A percentile compares a stretch with the other conserved stretches of the same genome.
Evolutionary conservation across 2,113 vertebrate species (phyloP).

Genomic region (Phalacrocorax aristotelis): DNA sequence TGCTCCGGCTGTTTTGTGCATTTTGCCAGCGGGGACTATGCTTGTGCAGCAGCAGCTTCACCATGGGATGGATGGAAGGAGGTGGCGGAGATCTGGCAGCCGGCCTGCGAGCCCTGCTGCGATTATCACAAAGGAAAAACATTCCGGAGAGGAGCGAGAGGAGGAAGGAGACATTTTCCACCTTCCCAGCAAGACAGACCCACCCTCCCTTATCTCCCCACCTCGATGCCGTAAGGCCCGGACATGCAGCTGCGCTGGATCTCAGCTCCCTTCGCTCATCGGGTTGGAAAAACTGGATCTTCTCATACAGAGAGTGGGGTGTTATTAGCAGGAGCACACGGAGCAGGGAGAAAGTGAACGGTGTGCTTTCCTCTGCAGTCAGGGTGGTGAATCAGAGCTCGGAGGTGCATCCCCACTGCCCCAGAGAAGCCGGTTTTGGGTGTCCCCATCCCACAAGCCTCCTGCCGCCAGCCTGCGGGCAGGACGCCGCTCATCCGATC

Average conservation of each 20-base stretch:
- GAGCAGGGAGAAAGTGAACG: background rate
- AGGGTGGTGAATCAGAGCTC: background rate
- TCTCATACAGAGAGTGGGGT: background rate
- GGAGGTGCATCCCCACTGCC: accelerated
- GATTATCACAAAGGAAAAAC: background rate
- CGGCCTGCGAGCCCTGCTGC: background rate
- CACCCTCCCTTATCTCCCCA: background rate
- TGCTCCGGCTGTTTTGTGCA: background rate
- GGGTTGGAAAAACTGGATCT: background rate
- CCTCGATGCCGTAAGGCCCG: accelerated
- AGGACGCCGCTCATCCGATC: background rate
- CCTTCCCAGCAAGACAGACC: background rate
- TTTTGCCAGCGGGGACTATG: background rate
- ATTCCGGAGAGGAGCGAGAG: background rate
- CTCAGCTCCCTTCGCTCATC: accelerated
- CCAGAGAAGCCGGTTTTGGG: accelerated
- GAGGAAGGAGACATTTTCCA: background rate
- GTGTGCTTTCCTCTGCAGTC: accelerated
- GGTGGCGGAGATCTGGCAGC: background rate
- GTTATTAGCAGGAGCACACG: background rate
- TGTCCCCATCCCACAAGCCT: accelerated
- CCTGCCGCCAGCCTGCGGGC: accelerated
- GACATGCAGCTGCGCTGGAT: background rate
- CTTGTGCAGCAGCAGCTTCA: background rate
- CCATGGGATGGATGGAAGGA: background rate